Evolutionary conservation across 1,140 invertebrate genomes (phyloP), one percentile per base, ranked within the genome.

Genomic region (Elysia chlorotica): DNA sequence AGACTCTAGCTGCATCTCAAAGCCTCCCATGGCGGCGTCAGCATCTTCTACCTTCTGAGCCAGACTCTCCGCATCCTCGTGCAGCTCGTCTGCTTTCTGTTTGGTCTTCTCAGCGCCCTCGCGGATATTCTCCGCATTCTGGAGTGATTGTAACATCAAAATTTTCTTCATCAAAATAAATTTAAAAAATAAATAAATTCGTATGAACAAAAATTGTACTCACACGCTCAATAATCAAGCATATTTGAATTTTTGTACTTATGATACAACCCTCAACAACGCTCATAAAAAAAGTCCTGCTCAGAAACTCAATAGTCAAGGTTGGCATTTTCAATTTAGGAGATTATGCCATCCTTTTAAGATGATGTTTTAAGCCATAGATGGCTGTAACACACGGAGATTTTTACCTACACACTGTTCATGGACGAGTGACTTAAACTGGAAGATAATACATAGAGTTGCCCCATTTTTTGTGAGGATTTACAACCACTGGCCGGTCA

Each of bases 21-120:
- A 94, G 30, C 90, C 90, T 37, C 91, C 90, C 0, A 97, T 92
- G 25, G 30, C 38, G 6, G 17, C 23, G 2, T 63, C 35, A 1
- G 38, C 37, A 28, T 38, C 17, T 2, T 1, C 6, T 2, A 62
- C 57, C 10, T 71, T 30, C 14, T 89, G 89, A 76, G 89, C 90
- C 41, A 97, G 87, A 70, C 91, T 91, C 71, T 93, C 92, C 6
- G 95, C 93, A 84, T 95, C 93, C 63, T 93, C 92, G 53, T 91
- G 91, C 19, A 97, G 88, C 70, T 91, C 90, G 0, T 90, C 89
- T 0, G 94, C 95, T 67, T 92, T 91, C 3, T 90, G 87, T 83
- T 94, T 93, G 0, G 94, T 93, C 61, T 92, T 88, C 69, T 92
- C 91, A 0, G 95, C 93, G 79, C 93, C 92, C 65, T 89, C 90